A percentile compares a stretch with the other conserved stretches of the same genome.
Conservation (phyloP, 2,797 vertebrate genomes). For the Taenioides sp. region DNA sequence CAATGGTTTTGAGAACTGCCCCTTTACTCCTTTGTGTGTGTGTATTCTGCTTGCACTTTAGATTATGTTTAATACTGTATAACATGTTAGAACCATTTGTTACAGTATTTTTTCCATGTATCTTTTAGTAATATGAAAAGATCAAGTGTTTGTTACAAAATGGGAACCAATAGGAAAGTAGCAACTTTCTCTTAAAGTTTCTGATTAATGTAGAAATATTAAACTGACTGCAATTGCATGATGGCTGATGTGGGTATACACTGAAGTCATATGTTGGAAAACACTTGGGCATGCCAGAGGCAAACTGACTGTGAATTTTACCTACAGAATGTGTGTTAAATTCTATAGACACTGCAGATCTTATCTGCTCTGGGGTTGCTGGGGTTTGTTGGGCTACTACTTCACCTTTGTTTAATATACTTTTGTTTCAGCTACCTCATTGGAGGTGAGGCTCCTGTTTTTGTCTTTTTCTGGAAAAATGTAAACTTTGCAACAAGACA, state of each 20-base stretch:
- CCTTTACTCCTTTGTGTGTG: constrained; percentile 25
- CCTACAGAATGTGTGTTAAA: constrained; percentile 18
- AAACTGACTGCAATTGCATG: constrained; percentile 50
- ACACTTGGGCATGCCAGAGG: constrained; percentile 27
- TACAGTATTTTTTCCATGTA: constrained; percentile 43
- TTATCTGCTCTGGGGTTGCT: constrained; percentile 19
- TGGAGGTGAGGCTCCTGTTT: constrained; percentile 29
- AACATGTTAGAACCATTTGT: constrained; percentile 46
- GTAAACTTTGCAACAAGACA: constrained; percentile 53
- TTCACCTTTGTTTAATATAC: constrained; percentile 25
- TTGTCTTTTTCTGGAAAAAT: constrained; percentile 39
- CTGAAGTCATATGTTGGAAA: constrained; percentile 29
- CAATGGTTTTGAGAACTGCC: constrained; percentile 34
- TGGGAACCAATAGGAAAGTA: constrained; percentile 37
- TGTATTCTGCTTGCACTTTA: constrained; percentile 75
- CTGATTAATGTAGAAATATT: constrained; percentile 28
- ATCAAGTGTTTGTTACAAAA: constrained; percentile 33
- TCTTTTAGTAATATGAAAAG: constrained; percentile 31
- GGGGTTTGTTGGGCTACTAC: constrained; percentile 22
- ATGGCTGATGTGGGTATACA: constrained; percentile 23
- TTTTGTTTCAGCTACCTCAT: constrained; percentile 55
- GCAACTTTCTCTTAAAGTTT: constrained; percentile 25
- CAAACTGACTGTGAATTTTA: constrained; percentile 37
- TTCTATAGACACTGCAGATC: constrained; percentile 18
- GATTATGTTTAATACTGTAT: constrained; percentile 47